Evolutionary conservation across 2,797 vertebrate genomes (phyloP).

Genomic region (Clarias laeviceps): DNA sequence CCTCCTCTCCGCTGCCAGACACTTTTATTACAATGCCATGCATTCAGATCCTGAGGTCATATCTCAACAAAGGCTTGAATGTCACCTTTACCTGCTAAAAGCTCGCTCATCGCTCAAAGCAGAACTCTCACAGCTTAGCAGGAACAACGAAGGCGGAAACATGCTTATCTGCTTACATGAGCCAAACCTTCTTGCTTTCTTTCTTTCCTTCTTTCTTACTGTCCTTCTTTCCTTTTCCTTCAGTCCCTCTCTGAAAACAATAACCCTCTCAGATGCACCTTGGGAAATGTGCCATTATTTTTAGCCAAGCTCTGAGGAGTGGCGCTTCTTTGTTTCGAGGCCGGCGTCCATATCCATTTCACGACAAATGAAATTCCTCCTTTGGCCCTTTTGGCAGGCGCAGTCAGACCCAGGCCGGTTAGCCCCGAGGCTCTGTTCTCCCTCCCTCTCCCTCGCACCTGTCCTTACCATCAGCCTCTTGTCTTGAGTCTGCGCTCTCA

Average conservation of each 20-base stretch:
- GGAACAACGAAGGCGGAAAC: slow-evolving; percentile 25
- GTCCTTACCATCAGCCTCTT: slow-evolving; percentile 78
- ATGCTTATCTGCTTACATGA: slow-evolving; percentile 25
- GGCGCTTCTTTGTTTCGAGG: slow-evolving; percentile 67
- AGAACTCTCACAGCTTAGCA: slow-evolving; percentile 8
- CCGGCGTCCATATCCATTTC: slow-evolving; percentile 74
- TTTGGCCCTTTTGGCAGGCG: slow-evolving; percentile 67
- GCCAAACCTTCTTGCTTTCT: slow-evolving; percentile 19
- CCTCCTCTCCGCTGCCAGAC: slow-evolving; percentile 48
- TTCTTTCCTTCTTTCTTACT: slow-evolving; percentile 14
- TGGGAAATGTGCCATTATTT: slow-evolving; percentile 44
- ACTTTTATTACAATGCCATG: slow-evolving; percentile 46
- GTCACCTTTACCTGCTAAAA: slow-evolving; percentile 52
- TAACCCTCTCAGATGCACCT: slow-evolving; percentile 42
- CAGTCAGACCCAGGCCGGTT: slow-evolving; percentile 60
- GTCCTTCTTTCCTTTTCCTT: slow-evolving; percentile 7
- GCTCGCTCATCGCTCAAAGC: slow-evolving; percentile 30
- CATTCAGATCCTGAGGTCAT: slow-evolving; percentile 44
- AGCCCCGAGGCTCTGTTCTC: slow-evolving; percentile 37
- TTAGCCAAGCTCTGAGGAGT: slow-evolving; percentile 48
- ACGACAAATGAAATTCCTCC: slow-evolving; percentile 80
- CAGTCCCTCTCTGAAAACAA: slow-evolving; percentile 31
- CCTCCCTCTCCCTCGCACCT: slow-evolving; percentile 74
- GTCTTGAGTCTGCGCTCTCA: slow-evolving; percentile 76
- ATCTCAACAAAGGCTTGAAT: slow-evolving; percentile 38